Evolutionary conservation across 2,888 invertebrate species (phyloP).

Genomic region (Carabus problematicus): DNA sequence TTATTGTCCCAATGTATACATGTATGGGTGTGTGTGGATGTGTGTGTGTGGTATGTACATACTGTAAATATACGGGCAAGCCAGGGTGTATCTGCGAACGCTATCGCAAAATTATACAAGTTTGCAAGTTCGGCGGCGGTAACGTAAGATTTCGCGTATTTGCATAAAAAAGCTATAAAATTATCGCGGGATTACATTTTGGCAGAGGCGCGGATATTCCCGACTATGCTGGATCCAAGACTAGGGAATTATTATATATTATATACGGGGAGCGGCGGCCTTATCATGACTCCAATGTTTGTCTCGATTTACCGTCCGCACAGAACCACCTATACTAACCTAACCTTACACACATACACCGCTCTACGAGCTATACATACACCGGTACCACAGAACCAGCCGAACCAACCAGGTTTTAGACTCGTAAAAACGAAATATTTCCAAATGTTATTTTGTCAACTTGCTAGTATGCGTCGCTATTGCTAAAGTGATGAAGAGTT

Average conservation of each 20-base stretch:
- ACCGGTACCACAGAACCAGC: too few relatives aligned
- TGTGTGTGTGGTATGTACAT: slow-evolving; percentile 1
- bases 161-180: slow-evolving; percentile 56
- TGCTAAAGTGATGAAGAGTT: too few relatives aligned
- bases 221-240: slow-evolving; percentile 31
- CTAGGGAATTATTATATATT: slow-evolving; percentile 38
- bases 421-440: slow-evolving; percentile 33
- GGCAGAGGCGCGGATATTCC: slow-evolving; percentile 41
- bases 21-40: background rate
- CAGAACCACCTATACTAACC: background rate
- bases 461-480: too few relatives aligned
- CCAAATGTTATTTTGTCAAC: too few relatives aligned
- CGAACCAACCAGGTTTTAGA: too few relatives aligned
- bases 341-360: background rate
- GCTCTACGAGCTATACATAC: slow-evolving; percentile 2
- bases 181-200: slow-evolving; percentile 54
- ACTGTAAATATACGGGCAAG: background rate
- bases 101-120: slow-evolving; percentile 51
- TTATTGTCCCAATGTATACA: slow-evolving; percentile 20
- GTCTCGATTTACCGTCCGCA: slow-evolving; percentile 35
- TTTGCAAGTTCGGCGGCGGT: slow-evolving; percentile 47
- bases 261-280: background rate
- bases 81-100: slow-evolving; percentile 33
- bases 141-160: slow-evolving; percentile 51
- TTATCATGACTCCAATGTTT: slow-evolving; percentile 43